Evolutionary conservation across 2,888 invertebrate species (phyloP).

Genomic region (Agrotis puta): DNA sequence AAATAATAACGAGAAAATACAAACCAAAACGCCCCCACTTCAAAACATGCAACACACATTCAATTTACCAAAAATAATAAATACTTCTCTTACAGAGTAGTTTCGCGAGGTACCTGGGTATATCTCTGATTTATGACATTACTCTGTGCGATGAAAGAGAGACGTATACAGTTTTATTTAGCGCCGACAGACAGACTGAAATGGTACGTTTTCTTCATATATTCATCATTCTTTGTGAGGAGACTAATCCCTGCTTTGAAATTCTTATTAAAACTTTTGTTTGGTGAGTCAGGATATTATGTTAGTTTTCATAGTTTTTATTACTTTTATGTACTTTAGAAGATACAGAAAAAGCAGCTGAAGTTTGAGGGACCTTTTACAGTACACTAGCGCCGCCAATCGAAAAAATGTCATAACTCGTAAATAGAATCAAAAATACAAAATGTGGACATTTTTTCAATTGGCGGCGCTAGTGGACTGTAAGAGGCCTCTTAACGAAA

Average conservation of each 20-base stretch:
- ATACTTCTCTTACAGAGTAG: conserved; percentile 27
- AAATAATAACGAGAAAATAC: not conserved
- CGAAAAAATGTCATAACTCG: too few relatives aligned
- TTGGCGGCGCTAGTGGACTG: too few relatives aligned
- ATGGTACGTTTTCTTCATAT: conserved; percentile 33
- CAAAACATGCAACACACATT: conserved; percentile 30
- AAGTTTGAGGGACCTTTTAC: too few relatives aligned
- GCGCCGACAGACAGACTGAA: conserved; percentile 35
- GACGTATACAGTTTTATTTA: conserved; percentile 54
- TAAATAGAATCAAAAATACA: too few relatives aligned
- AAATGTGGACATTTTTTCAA: too few relatives aligned
- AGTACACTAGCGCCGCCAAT: too few relatives aligned
- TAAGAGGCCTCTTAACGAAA: too few relatives aligned
- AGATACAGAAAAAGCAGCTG: too few relatives aligned
- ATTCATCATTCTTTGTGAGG: conserved; percentile 32
- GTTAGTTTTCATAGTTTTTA: not conserved
- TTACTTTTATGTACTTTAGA: not conserved
- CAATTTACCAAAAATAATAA: conserved; percentile 55
- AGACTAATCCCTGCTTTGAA: conserved; percentile 40
- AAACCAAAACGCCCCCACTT: too few relatives aligned
- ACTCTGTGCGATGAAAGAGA: conserved; percentile 53
- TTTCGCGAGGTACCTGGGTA: conserved; percentile 37
- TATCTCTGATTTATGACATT: conserved; percentile 56
- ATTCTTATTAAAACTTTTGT: conserved; percentile 33
- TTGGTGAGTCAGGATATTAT: conserved; percentile 1